phyloP scores from a whole-genome alignment of 2,797 vertebrate genomes.

The Lepilemur septentrionalis region DNA sequence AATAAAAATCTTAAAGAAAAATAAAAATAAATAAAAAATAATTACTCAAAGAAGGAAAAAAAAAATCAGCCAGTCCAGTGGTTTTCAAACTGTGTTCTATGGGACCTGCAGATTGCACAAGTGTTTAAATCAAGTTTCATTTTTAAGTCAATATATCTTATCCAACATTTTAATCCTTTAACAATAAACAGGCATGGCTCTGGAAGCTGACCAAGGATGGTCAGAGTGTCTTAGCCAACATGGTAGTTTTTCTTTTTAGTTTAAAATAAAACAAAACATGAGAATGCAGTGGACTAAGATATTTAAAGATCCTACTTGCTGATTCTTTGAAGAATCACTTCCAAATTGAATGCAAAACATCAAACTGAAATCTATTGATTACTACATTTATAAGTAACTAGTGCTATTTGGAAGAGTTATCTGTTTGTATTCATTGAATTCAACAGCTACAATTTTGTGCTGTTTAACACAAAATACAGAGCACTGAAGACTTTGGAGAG shows the following conservation, averaged over 20 bases:
- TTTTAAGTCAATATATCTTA: constrained; percentile 12
- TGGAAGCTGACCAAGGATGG: not conserved
- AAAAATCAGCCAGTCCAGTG: not conserved
- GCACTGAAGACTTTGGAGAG: not conserved
- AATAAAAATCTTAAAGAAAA: not conserved
- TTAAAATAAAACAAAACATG: not conserved
- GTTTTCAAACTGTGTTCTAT: not conserved
- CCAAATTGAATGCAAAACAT: not conserved
- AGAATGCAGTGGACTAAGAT: not conserved
- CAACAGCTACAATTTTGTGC: not conserved
- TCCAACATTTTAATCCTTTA: not conserved
- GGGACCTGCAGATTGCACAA: not conserved
- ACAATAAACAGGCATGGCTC: not conserved
- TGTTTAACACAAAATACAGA: not conserved
- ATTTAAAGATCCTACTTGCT: not conserved
- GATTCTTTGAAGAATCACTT: constrained; percentile 24
- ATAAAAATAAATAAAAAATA: not conserved
- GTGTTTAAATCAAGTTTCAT: not conserved
- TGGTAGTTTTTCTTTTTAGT: not conserved
- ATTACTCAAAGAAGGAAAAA: not conserved
- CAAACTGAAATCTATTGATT: not conserved
- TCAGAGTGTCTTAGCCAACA: not conserved
- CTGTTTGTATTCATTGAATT: not conserved
- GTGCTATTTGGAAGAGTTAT: not conserved
- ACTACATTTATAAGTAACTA: not conserved